Percentiles rank a stretch among this genome's conserved stretches.
phyloP scores from a whole-genome alignment of 1,140 invertebrate genomes.

The Pseudomyrmex dendroicus region DNA sequence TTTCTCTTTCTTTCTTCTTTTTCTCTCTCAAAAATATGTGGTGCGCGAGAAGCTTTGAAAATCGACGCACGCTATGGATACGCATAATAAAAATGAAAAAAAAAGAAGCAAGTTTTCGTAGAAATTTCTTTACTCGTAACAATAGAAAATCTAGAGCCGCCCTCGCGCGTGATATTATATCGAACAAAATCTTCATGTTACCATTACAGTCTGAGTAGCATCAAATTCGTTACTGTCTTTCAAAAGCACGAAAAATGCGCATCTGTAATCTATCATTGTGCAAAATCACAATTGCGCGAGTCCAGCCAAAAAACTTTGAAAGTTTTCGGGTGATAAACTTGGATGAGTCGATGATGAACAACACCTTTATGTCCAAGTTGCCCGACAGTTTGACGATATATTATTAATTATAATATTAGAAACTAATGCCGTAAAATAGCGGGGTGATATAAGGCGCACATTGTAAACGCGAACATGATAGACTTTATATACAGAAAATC shows the following conservation, averaged over 20 bases:
- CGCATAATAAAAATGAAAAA: constrained; percentile 1
- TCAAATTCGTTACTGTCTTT: constrained; percentile 15
- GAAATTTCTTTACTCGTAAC: constrained; percentile 35
- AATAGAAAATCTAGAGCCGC: neutral
- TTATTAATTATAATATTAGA: constrained; percentile 7
- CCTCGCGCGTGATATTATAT: constrained; percentile 22
- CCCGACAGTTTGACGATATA: constrained; percentile 16
- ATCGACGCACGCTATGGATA: neutral
- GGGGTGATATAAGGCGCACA: neutral
- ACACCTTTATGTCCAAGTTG: constrained; percentile 32
- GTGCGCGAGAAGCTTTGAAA: neutral
- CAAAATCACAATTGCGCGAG: too few species aligned
- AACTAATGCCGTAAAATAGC: neutral
- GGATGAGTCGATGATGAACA: constrained; percentile 5
- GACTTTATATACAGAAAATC: neutral
- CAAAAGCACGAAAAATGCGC: constrained; percentile 25
- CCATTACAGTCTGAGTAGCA: constrained; percentile 30
- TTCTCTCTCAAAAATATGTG: neutral
- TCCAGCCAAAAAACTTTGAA: neutral
- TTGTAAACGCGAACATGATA: neutral
- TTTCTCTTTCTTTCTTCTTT: neutral
- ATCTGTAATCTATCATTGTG: too few species aligned
- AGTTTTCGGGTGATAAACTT: constrained; percentile 16
- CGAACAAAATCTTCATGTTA: constrained; percentile 40
- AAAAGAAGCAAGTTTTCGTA: neutral